phyloP scores from a whole-genome alignment of 2,113 vertebrate species.

The Peromyscus leucopus region DNA sequence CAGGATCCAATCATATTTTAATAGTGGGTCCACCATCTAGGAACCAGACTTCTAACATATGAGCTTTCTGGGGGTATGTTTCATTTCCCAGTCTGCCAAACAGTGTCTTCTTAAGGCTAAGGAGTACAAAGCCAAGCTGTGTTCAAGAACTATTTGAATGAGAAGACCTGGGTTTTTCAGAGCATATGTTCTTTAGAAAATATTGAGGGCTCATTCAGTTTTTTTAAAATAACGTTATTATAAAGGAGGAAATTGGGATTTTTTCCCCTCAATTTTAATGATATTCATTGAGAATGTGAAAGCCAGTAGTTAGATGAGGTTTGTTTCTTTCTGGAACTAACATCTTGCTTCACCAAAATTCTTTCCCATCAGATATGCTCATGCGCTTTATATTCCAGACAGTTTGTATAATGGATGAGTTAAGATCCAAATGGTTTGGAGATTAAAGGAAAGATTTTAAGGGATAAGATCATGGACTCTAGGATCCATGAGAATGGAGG shows the following conservation, averaged over 20 bases:
- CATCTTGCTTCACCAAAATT: neutral
- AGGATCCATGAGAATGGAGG: neutral
- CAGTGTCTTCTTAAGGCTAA: neutral
- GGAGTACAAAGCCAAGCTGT: neutral
- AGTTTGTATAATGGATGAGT: neutral
- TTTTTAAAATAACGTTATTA: neutral
- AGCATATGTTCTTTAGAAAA: conserved; percentile 12
- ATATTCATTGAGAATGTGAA: conserved; percentile 30
- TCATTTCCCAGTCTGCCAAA: neutral
- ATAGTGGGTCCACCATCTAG: neutral
- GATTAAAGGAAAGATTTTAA: neutral
- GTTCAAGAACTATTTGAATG: neutral
- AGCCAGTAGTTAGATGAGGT: neutral
- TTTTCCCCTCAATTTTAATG: neutral
- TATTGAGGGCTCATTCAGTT: neutral
- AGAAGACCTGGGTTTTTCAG: neutral
- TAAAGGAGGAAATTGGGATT: conserved; percentile 19
- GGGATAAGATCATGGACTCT: neutral
- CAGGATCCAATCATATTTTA: neutral
- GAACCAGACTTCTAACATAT: neutral
- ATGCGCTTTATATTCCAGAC: neutral
- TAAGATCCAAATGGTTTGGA: neutral
- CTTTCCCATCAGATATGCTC: neutral
- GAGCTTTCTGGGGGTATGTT: neutral
- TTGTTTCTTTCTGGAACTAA: neutral